phyloP scores from a whole-genome alignment of 2,888 invertebrate species.

The Halocaridina rubra region DNA sequence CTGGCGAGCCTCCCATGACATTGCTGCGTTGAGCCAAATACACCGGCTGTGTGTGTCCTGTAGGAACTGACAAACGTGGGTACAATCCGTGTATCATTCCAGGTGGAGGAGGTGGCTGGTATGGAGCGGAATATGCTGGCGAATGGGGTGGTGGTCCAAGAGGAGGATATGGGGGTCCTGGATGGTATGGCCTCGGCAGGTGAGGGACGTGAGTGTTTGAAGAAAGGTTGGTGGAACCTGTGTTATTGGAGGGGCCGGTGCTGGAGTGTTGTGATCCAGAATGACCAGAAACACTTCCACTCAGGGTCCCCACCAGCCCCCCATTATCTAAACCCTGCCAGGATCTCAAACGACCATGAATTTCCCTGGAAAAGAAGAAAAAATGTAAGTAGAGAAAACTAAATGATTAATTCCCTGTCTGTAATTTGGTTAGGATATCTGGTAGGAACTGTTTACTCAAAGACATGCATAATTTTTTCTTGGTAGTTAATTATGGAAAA shows the following conservation, averaged over 20 bases:
- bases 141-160: conserved; percentile 50
- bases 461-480: too few species aligned
- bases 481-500: too few species aligned
- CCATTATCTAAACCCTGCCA: conserved; percentile 71
- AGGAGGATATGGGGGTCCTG: conserved; percentile 59
- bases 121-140: conserved; percentile 62
- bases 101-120: conserved; percentile 49
- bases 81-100: conserved; percentile 51
- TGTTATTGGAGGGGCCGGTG: conserved; percentile 72
- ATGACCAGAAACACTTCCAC: conserved; percentile 64
- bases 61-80: conserved; percentile 49
- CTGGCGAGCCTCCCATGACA: conserved; percentile 63
- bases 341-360: conserved; percentile 83
- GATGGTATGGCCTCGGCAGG: conserved; percentile 59
- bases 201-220: conserved; percentile 59
- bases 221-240: conserved; percentile 70
- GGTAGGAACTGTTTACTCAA: too few species aligned
- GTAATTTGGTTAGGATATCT: too few species aligned
- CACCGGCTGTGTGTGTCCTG: conserved; percentile 53
- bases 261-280: conserved; percentile 68
- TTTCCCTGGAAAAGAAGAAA: conserved; percentile 74
- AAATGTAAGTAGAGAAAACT: not conserved
- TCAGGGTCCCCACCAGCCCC: conserved; percentile 58
- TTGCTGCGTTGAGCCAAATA: conserved; percentile 62
- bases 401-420: too few species aligned